phyloP scores from a whole-genome alignment of 1,140 invertebrate genomes.

The Diuraphis noxia region DNA sequence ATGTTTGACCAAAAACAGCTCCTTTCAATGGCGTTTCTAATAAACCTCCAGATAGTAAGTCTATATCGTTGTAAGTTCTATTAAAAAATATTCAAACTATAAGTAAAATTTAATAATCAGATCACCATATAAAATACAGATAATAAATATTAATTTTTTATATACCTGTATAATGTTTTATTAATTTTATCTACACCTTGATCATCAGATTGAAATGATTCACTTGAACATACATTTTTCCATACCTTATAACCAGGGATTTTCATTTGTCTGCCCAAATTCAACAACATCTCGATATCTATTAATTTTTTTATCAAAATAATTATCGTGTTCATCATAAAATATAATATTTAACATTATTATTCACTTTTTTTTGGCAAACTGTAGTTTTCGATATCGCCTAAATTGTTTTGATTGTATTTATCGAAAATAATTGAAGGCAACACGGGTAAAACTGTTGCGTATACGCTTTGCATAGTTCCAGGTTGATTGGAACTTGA shows the following conservation, averaged over 20 bases:
- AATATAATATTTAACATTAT: background rate
- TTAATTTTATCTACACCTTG: background rate
- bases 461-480: background rate
- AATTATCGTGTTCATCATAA: background rate
- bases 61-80: constrained; percentile 78
- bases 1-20: constrained; percentile 81
- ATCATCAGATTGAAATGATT: background rate
- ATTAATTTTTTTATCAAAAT: background rate
- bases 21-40: constrained; percentile 80
- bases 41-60: constrained; percentile 82
- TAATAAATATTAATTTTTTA: background rate
- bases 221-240: constrained; percentile 17
- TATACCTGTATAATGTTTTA: constrained; percentile 47
- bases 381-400: background rate
- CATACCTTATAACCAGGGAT: constrained; percentile 23
- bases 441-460: constrained; percentile 28
- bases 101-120: background rate
- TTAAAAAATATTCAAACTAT: constrained; percentile 41
- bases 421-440: constrained; percentile 28
- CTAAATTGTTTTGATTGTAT: constrained; percentile 37
- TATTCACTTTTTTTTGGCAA: background rate
- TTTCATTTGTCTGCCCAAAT: constrained; percentile 44
- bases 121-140: background rate
- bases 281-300: constrained; percentile 22
- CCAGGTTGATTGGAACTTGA: constrained; percentile 27